Conservation (phyloP, 2,797 vertebrate species). For the Chaenodraco wilsoni region DNA sequence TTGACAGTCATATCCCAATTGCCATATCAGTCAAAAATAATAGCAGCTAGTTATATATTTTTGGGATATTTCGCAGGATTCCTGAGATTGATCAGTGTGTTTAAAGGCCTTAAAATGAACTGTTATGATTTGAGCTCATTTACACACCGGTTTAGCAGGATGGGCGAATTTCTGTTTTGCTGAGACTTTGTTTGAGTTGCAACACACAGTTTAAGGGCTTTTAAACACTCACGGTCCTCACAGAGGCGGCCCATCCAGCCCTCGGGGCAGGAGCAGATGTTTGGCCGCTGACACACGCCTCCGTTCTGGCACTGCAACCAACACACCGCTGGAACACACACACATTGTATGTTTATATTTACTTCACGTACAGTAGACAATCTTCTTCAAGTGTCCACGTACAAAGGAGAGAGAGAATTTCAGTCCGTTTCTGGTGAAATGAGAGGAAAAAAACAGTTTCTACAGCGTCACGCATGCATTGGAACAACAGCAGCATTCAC, state of each 20-base stretch:
- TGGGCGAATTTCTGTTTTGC: too few relatives aligned
- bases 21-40: too few relatives aligned
- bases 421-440: background rate
- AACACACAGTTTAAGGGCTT: background rate
- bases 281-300: slow-evolving; percentile 92
- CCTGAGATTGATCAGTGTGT: too few relatives aligned
- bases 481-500: slow-evolving; percentile 29
- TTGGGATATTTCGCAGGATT: too few relatives aligned
- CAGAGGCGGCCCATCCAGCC: slow-evolving; percentile 98
- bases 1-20: too few relatives aligned
- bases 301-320: slow-evolving; percentile 96
- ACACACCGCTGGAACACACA: slow-evolving; percentile 87
- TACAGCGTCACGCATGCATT: slow-evolving; percentile 30
- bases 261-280: slow-evolving; percentile 91
- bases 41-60: too few relatives aligned
- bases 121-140: too few relatives aligned
- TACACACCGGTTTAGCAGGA: too few relatives aligned
- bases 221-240: slow-evolving; percentile 91
- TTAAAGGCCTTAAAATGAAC: too few relatives aligned
- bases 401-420: background rate
- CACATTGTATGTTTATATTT: background rate
- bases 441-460: background rate
- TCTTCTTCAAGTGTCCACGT: background rate
- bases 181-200: background rate
- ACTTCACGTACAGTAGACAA: background rate